phyloP scores from a whole-genome alignment of 2,888 invertebrate genomes.

The Drosophila cracens region DNA sequence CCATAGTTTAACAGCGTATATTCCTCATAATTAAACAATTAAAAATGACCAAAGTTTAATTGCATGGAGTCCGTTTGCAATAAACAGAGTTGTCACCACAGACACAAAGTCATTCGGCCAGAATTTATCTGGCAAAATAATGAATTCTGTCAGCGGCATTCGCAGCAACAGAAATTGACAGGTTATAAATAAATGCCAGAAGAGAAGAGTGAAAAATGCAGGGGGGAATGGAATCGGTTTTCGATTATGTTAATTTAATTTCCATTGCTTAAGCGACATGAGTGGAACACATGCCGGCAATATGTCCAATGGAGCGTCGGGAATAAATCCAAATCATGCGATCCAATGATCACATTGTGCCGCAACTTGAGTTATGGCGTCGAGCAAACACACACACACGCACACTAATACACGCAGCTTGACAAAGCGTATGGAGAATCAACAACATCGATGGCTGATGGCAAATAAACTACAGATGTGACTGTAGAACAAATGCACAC shows the following conservation, averaged over 20 bases:
- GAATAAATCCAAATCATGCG: conserved; percentile 81
- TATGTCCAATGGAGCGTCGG: conserved; percentile 79
- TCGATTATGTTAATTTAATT: conserved; percentile 80
- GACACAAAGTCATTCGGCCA: conserved; percentile 22
- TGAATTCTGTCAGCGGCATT: conserved; percentile 76
- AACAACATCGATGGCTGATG: conserved; percentile 59
- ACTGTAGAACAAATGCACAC: conserved; percentile 57
- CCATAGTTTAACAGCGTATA: conserved; percentile 8
- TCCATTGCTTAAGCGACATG: conserved; percentile 67
- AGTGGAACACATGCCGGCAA: conserved; percentile 79
- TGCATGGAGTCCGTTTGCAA: conserved; percentile 17
- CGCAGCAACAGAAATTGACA: conserved; percentile 65
- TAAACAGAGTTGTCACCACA: conserved; percentile 23
- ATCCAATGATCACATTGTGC: conserved; percentile 80
- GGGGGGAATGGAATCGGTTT: conserved; percentile 60
- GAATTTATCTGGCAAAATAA: conserved; percentile 82
- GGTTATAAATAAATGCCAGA: conserved; percentile 56
- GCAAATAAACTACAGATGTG: conserved; percentile 73
- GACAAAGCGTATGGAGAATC: conserved; percentile 54
- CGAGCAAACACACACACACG: conserved; percentile 43
- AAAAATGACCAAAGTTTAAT: conserved; percentile 8
- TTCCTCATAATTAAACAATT: conserved; percentile 1
- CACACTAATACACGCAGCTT: conserved; percentile 13
- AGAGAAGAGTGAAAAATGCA: conserved; percentile 44
- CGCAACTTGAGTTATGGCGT: conserved; percentile 78